Base-by-base conservation (phyloP, 2,113 vertebrate species). In the Vulpes vulpes region DNA sequence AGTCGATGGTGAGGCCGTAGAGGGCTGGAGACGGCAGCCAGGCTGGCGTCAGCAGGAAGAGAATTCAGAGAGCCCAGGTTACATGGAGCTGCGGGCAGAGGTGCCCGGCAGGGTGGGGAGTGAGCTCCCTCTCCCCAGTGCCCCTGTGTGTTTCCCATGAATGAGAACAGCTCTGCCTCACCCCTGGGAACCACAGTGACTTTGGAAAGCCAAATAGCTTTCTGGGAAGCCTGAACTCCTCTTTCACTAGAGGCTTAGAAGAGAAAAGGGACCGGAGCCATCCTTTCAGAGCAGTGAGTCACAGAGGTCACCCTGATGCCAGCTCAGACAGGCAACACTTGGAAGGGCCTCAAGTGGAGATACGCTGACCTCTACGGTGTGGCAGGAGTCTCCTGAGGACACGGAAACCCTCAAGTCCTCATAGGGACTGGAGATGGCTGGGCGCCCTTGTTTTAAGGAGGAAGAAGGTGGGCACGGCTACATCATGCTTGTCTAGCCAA, bases 21-120 rank as follows among this genome's bases (percentile, higher is more conserved):
- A 99, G 83, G 73, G 99, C 99, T 0, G 99, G 99, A 53, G 99
- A 99, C 0, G 99, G 99, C 32, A 99, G 97, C 99, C 99, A 99
- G 74, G 99, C 99, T 99, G 97, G 49, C 4, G 8, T 14, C 55
- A 14, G 78, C 32, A 60, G 91, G 79, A 60, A 96, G 55, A 89
- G 43, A 73, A 27, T 88, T 76, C 88, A 98, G 92, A 78, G 38
- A 84, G 92, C 62, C 11, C 10, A 5, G 49, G 74, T 96, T 74
- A 94, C 25, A 0, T 0, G 22, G 83, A 16, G 38, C 53, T 67
- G 38, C 22, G 38, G 32, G 60, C 81, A 59, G 84, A 79, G 62
- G 35, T 0, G 0, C 69, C 35, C 0, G 4, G 60, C 62, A 23
- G 59, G 27, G 73, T 12, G 10, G 35, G 16, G 35, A 20, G 15